phyloP scores from a whole-genome alignment of 2,888 invertebrate species.

The Scaptomyza tumidula region DNA sequence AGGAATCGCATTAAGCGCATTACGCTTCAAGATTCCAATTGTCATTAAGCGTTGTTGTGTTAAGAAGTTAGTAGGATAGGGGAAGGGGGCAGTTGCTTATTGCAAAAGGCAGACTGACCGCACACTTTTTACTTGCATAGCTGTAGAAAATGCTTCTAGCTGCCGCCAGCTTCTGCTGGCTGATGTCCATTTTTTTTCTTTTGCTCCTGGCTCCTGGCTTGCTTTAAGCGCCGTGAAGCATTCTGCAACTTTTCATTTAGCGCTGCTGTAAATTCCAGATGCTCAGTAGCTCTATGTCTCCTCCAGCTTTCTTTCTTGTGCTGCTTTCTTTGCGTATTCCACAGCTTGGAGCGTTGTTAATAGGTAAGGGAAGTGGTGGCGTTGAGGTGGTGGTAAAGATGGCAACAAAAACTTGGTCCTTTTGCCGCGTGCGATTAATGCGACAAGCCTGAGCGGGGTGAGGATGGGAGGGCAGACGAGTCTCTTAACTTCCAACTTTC shows the following conservation, averaged over 20 bases:
- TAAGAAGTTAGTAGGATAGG: no score
- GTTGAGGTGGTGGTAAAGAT: background rate
- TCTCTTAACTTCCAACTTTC: conserved; percentile 49
- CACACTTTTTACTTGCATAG: conserved; percentile 41
- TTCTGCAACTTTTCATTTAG: conserved; percentile 73
- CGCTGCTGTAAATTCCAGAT: conserved; percentile 73
- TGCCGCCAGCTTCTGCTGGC: background rate
- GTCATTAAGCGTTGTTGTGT: conserved; percentile 43
- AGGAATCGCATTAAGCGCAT: conserved; percentile 49
- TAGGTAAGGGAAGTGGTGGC: background rate
- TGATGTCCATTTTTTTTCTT: background rate
- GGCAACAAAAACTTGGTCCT: conserved; percentile 74
- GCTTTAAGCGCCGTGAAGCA: conserved; percentile 59
- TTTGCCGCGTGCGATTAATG: conserved; percentile 73
- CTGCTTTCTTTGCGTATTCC: conserved; percentile 17
- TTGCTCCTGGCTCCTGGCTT: conserved; percentile 25
- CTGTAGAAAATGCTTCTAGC: conserved; percentile 12
- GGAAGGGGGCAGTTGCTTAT: conserved; percentile 6
- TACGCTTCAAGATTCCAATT: conserved; percentile 57
- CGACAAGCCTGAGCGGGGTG: conserved; percentile 44
- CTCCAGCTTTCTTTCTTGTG: background rate
- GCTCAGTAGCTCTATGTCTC: conserved; percentile 40
- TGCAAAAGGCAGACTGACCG: conserved; percentile 26
- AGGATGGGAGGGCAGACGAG: conserved; percentile 10
- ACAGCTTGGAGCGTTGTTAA: conserved; percentile 20